Evolutionary conservation across 1,140 invertebrate species (phyloP).

Genomic region (Choristoneura fumiferana): DNA sequence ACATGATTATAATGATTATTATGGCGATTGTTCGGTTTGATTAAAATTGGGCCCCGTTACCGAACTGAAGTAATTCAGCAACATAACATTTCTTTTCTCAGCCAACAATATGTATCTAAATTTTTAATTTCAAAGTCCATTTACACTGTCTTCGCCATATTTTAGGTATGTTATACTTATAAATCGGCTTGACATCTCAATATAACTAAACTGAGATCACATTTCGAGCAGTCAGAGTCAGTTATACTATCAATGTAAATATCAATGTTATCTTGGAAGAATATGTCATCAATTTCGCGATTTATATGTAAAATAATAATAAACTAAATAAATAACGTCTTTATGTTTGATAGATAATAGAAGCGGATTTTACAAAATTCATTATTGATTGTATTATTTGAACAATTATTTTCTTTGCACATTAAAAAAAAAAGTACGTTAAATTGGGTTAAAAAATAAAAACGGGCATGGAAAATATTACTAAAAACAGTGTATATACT

Average conservation of each 20-base stretch:
- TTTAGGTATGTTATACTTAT: background rate
- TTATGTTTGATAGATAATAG: too few relatives aligned
- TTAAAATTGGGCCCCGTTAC: background rate
- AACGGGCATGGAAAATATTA: too few relatives aligned
- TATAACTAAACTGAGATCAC: slow-evolving; percentile 16
- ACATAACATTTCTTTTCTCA: background rate
- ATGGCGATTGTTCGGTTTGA: background rate
- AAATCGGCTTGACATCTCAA: background rate
- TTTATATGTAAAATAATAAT: too few relatives aligned
- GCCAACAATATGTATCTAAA: background rate
- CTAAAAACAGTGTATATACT: too few relatives aligned
- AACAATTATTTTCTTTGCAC: too few relatives aligned
- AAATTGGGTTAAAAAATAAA: too few relatives aligned
- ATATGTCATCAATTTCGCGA: too few relatives aligned
- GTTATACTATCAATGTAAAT: background rate
- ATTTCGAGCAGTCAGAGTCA: background rate
- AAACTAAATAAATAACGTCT: too few relatives aligned
- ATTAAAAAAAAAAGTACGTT: too few relatives aligned
- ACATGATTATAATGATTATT: background rate
- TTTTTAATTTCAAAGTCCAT: background rate
- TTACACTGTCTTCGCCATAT: background rate
- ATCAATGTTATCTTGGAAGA: background rate
- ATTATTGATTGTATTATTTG: too few relatives aligned
- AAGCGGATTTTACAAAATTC: too few relatives aligned
- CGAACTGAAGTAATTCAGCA: background rate